Percentiles rank a stretch among this genome's conserved stretches.
phyloP scores from a whole-genome alignment of 2,888 invertebrate species.

The Xylophagus ater region DNA sequence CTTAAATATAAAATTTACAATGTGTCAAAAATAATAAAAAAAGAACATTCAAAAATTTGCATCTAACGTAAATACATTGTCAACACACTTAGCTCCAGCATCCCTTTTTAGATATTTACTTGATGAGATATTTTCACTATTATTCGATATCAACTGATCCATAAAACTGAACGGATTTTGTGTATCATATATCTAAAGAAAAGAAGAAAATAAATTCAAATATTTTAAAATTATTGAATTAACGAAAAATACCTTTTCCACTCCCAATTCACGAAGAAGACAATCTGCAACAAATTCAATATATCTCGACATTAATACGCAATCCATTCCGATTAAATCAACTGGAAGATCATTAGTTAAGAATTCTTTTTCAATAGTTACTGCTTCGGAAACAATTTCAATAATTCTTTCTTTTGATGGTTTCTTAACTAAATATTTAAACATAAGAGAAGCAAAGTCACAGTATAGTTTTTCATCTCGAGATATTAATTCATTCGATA shows the following conservation, averaged over 20 bases:
- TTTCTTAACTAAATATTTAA: conserved; percentile 82
- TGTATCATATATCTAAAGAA: conserved; percentile 65
- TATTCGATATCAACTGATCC: conserved; percentile 95
- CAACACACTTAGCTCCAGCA: conserved; percentile 62
- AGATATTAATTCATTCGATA: conserved; percentile 97
- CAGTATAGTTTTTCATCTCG: conserved; percentile 97
- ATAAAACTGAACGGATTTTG: conserved; percentile 98
- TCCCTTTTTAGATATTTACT: conserved; percentile 96
- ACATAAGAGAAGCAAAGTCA: conserved; percentile 98
- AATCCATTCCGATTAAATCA: conserved; percentile 95
- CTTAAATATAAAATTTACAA: no score
- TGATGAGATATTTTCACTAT: conserved; percentile 99
- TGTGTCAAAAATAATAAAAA: no score
- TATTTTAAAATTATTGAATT: not conserved
- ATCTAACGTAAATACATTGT: conserved; percentile 67
- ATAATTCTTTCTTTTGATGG: conserved; percentile 66
- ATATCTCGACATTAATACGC: conserved; percentile 86
- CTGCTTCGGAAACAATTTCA: conserved; percentile 84
- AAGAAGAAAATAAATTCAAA: conserved; percentile 6
- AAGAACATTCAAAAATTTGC: conserved; percentile 82
- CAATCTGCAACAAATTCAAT: conserved; percentile 99
- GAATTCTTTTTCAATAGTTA: conserved; percentile 93
- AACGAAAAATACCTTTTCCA: conserved; percentile 58
- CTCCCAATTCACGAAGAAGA: conserved; percentile 74
- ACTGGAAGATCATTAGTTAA: conserved; percentile 92